Base-by-base conservation (phyloP, 2,113 vertebrate species). In the Pedionomus torquatus region DNA sequence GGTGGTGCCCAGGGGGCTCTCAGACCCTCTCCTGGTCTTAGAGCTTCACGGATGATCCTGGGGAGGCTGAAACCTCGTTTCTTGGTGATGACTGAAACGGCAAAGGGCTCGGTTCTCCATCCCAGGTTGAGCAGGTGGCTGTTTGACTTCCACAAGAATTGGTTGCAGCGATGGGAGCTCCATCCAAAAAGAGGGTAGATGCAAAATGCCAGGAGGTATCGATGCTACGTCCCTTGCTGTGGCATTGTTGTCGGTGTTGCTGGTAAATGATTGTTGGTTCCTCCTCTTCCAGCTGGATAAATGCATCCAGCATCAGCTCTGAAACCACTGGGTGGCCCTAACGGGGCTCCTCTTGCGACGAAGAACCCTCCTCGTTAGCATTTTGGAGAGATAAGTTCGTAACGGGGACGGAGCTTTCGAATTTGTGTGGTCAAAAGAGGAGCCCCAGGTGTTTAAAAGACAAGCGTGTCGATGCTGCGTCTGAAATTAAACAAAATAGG, bases 221-320 rank as follows among this genome's bases (percentile, higher is more conserved):
- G 44, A 44, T 23, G 89, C 31, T 31, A 0, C 3, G 0, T 23
- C 71, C 28, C 0, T 44, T 10, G 51, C 49, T 41, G 57, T 1
- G 17, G 37, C 13, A 3, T 15, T 18, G 0, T 1, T 5, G 37
- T 49, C 15, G 54, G n/a, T 2, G 0, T 19, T 46, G 12, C 63
- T 52, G 69, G 30, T 30, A 21, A 5, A 8, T 9, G 20, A 9
- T 12, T 16, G 49, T 33, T 17, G 11, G 70, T 44, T 46, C 66
- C 49, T 11, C 8, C 46, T 51, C 35, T 72, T 25, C 76, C 20
- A 1, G 28, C 9, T 26, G 35, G 31, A 13, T 20, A 15, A 41
- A 49, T 11, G 3, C 54, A 6, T 33, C 17, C 19, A 46, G 46
- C 18, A 46, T 19, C 46, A 46, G 15, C 55, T 37, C 66, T 63